Base-by-base conservation (phyloP, 2,888 invertebrate genomes). In the Dolichomitus sp. region DNA sequence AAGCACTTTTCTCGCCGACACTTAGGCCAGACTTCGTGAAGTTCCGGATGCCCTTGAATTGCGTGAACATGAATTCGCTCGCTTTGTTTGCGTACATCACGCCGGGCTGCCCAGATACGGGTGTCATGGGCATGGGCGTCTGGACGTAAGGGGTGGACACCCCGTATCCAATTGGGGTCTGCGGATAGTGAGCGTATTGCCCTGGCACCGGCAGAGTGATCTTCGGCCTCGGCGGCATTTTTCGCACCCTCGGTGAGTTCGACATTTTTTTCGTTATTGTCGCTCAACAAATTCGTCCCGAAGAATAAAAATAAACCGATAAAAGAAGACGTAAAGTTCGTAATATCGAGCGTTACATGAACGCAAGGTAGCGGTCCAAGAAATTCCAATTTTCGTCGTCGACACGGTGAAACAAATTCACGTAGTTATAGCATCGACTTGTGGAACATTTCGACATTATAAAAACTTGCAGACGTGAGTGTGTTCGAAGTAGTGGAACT, bases 1-100 rank as follows among this genome's bases (percentile, higher is more conserved):
- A 97, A 0, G 97, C 97, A 81, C 96, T 95, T 92, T 97, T 97
- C 93, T 98, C 98, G 81, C 98, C 98, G 48, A 96, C 96, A 93
- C 97, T 97, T 85, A 98, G 94, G 30, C 98, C 98, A 76, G 97
- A 96, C 90, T 97, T 97, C 0, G 97, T 97, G 91, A 97, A 96
- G 92, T 97, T 96, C 89, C 96, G 96, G 88, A 97, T 96, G 0
- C 97, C 97, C 87, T 96, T 96, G 87, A 97, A 97, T 90, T 97
- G 97, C 87, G 97, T 96, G 90, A 97, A 97, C 95, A 97, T 96
- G 88, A 97, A 97, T 85, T 96, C 96, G 0, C 97, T 97, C 0
- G 97, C 96, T 85, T 96, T 97, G 84, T 95, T 95, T 0, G 95
- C 94, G 86, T 96, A 96, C 93, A 95, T 94, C 9, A 91, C 85